Evolutionary conservation across 2,113 vertebrate species (phyloP).

Genomic region (Microcebus tavaratra): DNA sequence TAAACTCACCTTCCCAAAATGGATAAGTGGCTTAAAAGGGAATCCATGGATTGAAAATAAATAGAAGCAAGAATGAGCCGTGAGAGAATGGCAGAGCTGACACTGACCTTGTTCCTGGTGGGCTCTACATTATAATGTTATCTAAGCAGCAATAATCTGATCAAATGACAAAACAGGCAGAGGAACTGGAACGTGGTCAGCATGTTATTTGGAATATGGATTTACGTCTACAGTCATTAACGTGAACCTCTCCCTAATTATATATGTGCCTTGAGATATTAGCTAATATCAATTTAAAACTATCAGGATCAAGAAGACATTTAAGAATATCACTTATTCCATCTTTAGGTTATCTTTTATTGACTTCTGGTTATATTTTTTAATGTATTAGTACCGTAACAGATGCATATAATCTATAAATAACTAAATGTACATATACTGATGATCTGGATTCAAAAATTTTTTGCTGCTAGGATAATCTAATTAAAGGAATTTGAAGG

Average conservation of each 20-base stretch:
- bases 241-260: neutral
- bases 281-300: neutral
- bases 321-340: neutral
- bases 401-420: neutral
- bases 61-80: neutral
- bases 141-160: neutral
- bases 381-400: neutral
- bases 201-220: neutral
- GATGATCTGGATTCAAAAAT: neutral
- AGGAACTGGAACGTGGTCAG: neutral
- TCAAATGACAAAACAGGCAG: neutral
- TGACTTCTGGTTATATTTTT: neutral
- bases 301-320: neutral
- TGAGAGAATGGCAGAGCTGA: neutral
- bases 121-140: neutral
- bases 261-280: neutral
- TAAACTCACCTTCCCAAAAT: neutral
- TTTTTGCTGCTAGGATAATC: neutral
- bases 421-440: neutral
- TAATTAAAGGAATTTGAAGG: neutral
- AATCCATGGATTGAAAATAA: neutral
- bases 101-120: neutral
- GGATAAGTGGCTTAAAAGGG: neutral
- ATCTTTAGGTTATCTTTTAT: neutral
- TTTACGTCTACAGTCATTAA: neutral